phyloP scores from a whole-genome alignment of 2,113 vertebrate species.

The Chelonoidis abingdonii region DNA sequence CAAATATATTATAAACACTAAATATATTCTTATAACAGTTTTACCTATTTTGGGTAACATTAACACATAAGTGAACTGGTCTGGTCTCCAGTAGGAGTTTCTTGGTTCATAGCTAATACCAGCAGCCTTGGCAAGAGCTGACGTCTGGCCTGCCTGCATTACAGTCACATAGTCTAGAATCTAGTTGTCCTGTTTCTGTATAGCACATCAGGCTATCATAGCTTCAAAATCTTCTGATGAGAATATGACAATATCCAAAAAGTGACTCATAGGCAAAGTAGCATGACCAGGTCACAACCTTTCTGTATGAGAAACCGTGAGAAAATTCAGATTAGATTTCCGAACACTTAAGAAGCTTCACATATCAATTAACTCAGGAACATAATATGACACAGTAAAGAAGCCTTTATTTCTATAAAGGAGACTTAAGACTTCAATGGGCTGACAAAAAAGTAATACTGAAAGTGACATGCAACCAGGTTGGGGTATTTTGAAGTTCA shows the following conservation, averaged over 20 bases:
- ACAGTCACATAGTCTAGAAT: not conserved
- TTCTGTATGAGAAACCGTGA: conserved; percentile 22
- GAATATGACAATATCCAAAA: not conserved
- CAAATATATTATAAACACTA: not conserved
- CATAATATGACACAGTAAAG: fast-evolving
- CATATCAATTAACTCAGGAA: not conserved
- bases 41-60: not conserved
- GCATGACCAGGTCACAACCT: not conserved
- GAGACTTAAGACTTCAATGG: not conserved
- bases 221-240: not conserved
- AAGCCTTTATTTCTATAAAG: not conserved
- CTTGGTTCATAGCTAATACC: not conserved
- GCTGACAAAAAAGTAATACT: not conserved
- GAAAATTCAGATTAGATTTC: not conserved
- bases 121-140: not conserved
- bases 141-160: not conserved
- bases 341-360: not conserved
- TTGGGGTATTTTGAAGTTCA: conserved; percentile 20
- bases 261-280: not conserved
- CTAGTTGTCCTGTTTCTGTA: not conserved
- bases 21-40: not conserved
- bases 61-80: not conserved
- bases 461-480: not conserved
- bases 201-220: not conserved
- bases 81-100: not conserved